Conservation (phyloP, 1,140 invertebrate species). For the Drosophila melanogaster region Release_6_plus_ISO1_MT NT_037436.4:7301001-7301500, state of each 20-base stretch:
- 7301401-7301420: constrained; percentile 68
- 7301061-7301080: constrained; percentile 29
- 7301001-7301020: constrained; percentile 72
- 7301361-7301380: constrained; percentile 12
- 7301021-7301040: constrained; percentile 27
- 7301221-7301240: background rate
- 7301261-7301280: constrained; percentile 77
- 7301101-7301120: constrained; percentile 63
- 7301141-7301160: constrained; percentile 6
- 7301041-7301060: constrained; percentile 56
- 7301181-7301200: constrained; percentile 25
- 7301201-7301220: constrained; percentile 58
- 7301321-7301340: constrained; percentile 35
- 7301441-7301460: constrained; percentile 57
- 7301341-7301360: constrained; percentile 30
- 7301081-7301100: constrained; percentile 52
- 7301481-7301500: constrained; percentile 14
- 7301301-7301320: constrained; percentile 18
- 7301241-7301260: constrained; percentile 19
- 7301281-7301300: constrained; percentile 67
- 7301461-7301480: constrained; percentile 68
- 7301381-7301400: constrained; percentile 44
- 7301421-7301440: constrained; percentile 12
- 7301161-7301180: constrained; percentile 21
- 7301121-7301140: constrained; percentile 42